Conservation (phyloP, 2,888 invertebrate genomes). For the Lepidochitona cinerea region DNA sequence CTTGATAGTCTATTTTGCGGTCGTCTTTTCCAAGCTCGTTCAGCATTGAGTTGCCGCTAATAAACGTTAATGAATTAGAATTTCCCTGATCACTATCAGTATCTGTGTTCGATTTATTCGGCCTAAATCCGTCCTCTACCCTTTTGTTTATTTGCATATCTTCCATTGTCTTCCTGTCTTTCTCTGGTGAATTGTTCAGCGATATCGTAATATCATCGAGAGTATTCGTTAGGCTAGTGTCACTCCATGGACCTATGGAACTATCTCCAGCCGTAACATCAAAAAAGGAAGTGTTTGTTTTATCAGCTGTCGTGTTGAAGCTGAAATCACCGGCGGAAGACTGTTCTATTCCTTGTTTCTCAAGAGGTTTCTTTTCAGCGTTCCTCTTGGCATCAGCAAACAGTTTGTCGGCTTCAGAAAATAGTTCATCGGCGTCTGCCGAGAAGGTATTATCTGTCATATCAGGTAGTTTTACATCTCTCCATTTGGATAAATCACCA, state of each 20-base stretch:
- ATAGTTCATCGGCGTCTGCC: not conserved
- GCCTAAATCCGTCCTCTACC: not conserved
- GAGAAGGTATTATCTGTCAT: not conserved
- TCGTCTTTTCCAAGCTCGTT: not conserved
- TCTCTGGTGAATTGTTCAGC: not conserved
- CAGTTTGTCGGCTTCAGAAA: not conserved
- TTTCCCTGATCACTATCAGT: not conserved
- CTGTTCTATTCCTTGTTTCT: not conserved
- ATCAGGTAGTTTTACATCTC: not conserved
- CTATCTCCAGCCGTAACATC: not conserved
- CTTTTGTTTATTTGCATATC: not conserved
- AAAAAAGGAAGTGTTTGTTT: not conserved
- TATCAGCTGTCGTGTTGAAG: not conserved
- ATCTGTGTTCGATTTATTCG: not conserved
- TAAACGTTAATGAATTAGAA: too few relatives aligned
- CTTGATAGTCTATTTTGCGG: not conserved
- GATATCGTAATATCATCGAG: not conserved
- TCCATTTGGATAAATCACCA: not conserved
- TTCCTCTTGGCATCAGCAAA: not conserved
- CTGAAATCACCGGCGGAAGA: not conserved
- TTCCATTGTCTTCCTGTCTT: not conserved
- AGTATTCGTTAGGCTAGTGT: not conserved
- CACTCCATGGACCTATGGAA: not conserved
- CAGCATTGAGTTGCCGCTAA: not conserved
- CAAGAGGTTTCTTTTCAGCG: not conserved